These are phyloP conservation scores for Drosophila incognita DNA, from an alignment of 2,888 invertebrate species.

Conservation along the genomic window DNA sequence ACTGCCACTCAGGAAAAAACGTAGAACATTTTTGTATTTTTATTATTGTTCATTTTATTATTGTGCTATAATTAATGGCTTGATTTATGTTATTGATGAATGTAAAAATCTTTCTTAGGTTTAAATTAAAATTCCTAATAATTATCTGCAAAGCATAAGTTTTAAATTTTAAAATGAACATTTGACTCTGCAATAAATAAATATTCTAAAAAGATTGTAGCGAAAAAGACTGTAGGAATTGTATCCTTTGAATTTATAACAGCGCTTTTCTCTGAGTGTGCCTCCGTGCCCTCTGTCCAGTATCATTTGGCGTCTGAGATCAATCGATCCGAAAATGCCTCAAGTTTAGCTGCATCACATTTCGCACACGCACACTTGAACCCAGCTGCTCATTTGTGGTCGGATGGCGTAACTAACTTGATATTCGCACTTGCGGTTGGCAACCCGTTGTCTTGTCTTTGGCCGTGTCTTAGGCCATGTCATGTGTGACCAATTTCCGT, in stretches of 20 bases:
- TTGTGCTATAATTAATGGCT: fast-evolving
- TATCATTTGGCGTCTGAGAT: slow-evolving; percentile 9
- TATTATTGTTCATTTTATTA: background rate
- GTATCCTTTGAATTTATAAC: background rate
- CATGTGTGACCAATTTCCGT: slow-evolving; percentile 57
- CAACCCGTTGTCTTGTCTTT: slow-evolving; percentile 33
- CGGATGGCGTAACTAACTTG: slow-evolving; percentile 26
- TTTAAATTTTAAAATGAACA: background rate
- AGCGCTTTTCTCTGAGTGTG: background rate
- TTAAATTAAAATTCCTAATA: too few species aligned
- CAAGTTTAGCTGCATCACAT: slow-evolving; percentile 41
- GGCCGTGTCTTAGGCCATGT: slow-evolving; percentile 29
- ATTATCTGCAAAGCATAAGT: too few species aligned
- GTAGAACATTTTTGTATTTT: background rate
- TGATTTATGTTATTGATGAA: background rate
- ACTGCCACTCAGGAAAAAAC: background rate
- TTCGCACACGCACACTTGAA: slow-evolving; percentile 14
- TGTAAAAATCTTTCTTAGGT: background rate
- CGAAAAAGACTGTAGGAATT: background rate
- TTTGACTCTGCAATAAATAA: background rate
- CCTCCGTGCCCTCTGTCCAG: slow-evolving; percentile 7
- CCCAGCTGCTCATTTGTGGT: slow-evolving; percentile 47
- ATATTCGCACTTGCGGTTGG: slow-evolving; percentile 47
- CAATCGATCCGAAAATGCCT: slow-evolving; percentile 30
- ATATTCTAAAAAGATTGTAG: background rate